Conservation (phyloP, 2,888 invertebrate genomes). For the Trachelus troglodyta region DNA sequence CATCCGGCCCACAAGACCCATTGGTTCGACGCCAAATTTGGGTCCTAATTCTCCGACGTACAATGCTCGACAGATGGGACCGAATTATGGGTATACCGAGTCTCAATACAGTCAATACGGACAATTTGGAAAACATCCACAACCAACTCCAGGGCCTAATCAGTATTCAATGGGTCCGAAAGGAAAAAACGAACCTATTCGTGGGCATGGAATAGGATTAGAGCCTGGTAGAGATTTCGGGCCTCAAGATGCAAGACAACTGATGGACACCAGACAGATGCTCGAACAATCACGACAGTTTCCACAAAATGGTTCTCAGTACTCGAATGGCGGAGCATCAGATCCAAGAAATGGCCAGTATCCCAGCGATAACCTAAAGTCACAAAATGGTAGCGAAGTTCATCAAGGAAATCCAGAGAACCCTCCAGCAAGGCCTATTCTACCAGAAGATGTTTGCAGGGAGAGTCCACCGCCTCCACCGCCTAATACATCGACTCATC, state of each 20-base stretch:
- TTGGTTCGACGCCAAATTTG: slow-evolving; percentile 58
- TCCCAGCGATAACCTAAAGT: slow-evolving; percentile 36
- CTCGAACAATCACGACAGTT: slow-evolving; percentile 40
- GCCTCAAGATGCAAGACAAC: slow-evolving; percentile 16
- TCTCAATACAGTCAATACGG: slow-evolving; percentile 54
- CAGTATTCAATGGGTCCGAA: slow-evolving; percentile 46
- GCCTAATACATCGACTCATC: slow-evolving; percentile 79
- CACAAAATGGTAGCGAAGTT: slow-evolving; percentile 42
- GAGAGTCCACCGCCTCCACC: slow-evolving; percentile 73
- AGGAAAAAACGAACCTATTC: slow-evolving; percentile 41
- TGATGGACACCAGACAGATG: slow-evolving; percentile 39
- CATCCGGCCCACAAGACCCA: slow-evolving; percentile 47
- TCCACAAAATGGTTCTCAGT: slow-evolving; percentile 36
- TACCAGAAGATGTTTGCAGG: slow-evolving; percentile 60
- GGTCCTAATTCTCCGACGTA: slow-evolving; percentile 49
- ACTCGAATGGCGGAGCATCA: slow-evolving; percentile 34
- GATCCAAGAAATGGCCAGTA: slow-evolving; percentile 47
- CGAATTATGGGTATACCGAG: slow-evolving; percentile 50
- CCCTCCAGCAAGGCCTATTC: slow-evolving; percentile 60
- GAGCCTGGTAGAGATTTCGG: slow-evolving; percentile 19
- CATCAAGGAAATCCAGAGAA: slow-evolving; percentile 36
- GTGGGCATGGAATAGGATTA: slow-evolving; percentile 28
- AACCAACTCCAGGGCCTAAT: slow-evolving; percentile 31
- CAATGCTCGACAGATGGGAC: slow-evolving; percentile 28
- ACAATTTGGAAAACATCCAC: slow-evolving; percentile 48